phyloP scores from a whole-genome alignment of 2,797 vertebrate genomes.

The Helarctos malayanus region DNA sequence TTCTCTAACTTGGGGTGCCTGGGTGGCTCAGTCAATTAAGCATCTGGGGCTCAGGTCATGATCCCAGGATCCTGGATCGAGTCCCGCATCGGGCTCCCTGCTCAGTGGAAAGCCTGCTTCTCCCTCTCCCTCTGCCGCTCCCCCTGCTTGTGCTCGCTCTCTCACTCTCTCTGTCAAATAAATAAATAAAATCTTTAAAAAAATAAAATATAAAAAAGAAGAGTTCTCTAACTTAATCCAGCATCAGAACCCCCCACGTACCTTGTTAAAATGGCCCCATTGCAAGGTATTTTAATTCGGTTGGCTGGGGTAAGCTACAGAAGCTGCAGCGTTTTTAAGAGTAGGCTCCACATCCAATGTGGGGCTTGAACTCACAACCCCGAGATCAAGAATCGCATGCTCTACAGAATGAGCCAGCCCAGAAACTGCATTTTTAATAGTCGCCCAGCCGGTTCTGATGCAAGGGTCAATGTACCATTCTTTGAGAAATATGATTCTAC shows the following conservation, averaged over 20 bases:
- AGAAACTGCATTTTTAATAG: background rate
- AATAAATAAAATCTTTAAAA: too few relatives aligned
- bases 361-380: background rate
- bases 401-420: background rate
- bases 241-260: conserved; percentile 19
- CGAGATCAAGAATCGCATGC: background rate
- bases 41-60: too few relatives aligned
- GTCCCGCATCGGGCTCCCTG: too few relatives aligned
- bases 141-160: too few relatives aligned
- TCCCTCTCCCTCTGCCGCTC: too few relatives aligned
- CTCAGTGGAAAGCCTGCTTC: too few relatives aligned
- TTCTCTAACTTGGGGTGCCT: background rate
- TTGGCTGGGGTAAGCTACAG: background rate
- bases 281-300: background rate
- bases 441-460: background rate
- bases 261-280: background rate
- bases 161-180: too few relatives aligned
- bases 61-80: too few relatives aligned
- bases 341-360: background rate
- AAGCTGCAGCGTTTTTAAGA: background rate
- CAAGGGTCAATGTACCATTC: background rate
- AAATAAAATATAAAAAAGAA: background rate
- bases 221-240: background rate
- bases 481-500: background rate
- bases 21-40: too few relatives aligned